Conservation (phyloP, 2,888 invertebrate genomes). For the Anoplius nigerrimus region DNA sequence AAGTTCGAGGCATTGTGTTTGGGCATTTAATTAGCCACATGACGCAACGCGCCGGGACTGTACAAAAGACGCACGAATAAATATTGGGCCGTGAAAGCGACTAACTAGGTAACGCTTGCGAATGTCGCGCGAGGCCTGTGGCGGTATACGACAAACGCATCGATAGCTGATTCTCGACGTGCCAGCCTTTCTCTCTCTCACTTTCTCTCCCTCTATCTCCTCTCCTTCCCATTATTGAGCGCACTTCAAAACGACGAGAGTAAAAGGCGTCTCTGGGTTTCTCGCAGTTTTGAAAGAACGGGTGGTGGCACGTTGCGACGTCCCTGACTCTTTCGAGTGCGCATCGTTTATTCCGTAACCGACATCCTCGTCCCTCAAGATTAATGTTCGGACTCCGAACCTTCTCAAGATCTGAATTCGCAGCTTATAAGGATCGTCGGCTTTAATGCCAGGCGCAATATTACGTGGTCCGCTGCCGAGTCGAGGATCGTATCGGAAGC, state of each 20-base stretch:
- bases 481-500: no score
- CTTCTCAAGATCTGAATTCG: slow-evolving; percentile 30
- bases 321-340: slow-evolving; percentile 20
- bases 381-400: slow-evolving; percentile 36
- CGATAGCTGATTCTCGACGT: background rate
- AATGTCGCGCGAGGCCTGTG: background rate
- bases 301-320: no score
- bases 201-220: no score
- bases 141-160: no score
- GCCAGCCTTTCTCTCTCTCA: background rate
- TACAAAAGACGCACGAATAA: slow-evolving; percentile 49
- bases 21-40: slow-evolving; percentile 51
- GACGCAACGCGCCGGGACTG: slow-evolving; percentile 39
- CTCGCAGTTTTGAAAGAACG: background rate
- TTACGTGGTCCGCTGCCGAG: background rate
- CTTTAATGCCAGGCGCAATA: slow-evolving; percentile 15
- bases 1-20: slow-evolving; percentile 48
- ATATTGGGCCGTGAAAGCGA: slow-evolving; percentile 53
- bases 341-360: slow-evolving; percentile 17
- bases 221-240: no score
- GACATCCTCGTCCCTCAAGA: slow-evolving; percentile 22
- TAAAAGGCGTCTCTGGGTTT: background rate
- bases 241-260: background rate
- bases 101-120: slow-evolving; percentile 27
- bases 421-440: slow-evolving; percentile 27